These are phyloP conservation scores for Manis crassicaudata DNA, from an alignment of 2,797 vertebrate species.

Conservation along the genomic window DNA sequence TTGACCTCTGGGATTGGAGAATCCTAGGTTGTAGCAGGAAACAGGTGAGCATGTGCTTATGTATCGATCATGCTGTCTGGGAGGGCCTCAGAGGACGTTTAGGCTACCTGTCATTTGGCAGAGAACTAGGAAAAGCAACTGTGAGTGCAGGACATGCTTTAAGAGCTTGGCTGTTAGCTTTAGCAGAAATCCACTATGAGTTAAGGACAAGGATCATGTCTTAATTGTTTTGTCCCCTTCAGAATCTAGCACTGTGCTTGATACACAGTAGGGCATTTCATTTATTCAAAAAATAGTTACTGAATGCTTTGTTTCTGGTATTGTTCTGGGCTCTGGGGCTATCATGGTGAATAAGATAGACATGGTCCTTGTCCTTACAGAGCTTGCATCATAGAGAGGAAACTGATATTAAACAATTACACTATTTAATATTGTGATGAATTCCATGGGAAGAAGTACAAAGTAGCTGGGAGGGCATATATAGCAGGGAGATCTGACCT, in stretches of 20 bases:
- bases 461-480: background rate
- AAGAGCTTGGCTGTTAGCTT: background rate
- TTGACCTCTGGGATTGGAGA: background rate
- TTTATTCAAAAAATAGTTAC: background rate
- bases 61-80: background rate
- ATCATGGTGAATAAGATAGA: background rate
- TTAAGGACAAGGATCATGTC: background rate
- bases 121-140: background rate
- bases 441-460: background rate
- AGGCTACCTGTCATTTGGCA: background rate
- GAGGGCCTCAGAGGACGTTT: background rate
- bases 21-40: background rate
- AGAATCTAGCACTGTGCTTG: background rate
- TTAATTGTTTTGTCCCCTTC: background rate
- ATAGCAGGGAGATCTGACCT: background rate
- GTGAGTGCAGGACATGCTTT: background rate
- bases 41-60: background rate
- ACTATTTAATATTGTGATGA: background rate
- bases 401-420: background rate
- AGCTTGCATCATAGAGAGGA: background rate
- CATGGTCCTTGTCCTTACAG: background rate
- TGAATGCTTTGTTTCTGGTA: background rate
- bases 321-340: background rate
- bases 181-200: background rate
- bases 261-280: background rate